These are phyloP conservation scores for Hydrozoanthus tunicans DNA, from an alignment of 64 coral and sea anemone genomes.

Conservation along the genomic window DNA sequence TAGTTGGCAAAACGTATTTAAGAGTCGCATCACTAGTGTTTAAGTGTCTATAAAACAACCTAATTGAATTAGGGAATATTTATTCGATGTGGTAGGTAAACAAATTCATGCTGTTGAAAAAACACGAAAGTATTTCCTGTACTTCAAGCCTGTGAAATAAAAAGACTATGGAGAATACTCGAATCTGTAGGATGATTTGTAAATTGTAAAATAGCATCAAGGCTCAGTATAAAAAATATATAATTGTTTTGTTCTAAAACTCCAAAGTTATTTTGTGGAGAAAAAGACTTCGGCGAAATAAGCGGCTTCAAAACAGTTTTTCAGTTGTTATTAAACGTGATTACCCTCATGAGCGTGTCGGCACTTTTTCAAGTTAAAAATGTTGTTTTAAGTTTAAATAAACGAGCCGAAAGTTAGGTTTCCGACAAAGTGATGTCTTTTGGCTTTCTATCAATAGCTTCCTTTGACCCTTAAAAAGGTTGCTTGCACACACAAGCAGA, in stretches of 20 bases:
- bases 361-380: conserved; percentile 49
- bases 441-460: conserved; percentile 1
- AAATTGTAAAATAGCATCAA: too few relatives aligned
- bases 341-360: conserved; percentile 6
- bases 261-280: neutral
- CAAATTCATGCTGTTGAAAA: neutral
- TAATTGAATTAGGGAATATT: conserved; percentile 36
- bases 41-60: neutral
- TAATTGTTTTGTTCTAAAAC: neutral
- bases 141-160: neutral
- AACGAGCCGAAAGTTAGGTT: neutral
- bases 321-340: neutral
- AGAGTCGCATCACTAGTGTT: conserved; percentile 10
- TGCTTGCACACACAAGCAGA: neutral
- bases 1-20: conserved; percentile 13
- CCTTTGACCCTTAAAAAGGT: neutral
- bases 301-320: neutral
- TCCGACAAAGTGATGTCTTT: conserved; percentile 3
- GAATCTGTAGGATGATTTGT: too few relatives aligned
- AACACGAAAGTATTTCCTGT: neutral
- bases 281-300: neutral
- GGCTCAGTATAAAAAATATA: neutral
- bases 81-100: conserved; percentile 33
- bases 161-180: neutral
- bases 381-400: conserved; percentile 40